phyloP scores from a whole-genome alignment of 2,797 vertebrate species.

The Sebastes aleutianus region DNA sequence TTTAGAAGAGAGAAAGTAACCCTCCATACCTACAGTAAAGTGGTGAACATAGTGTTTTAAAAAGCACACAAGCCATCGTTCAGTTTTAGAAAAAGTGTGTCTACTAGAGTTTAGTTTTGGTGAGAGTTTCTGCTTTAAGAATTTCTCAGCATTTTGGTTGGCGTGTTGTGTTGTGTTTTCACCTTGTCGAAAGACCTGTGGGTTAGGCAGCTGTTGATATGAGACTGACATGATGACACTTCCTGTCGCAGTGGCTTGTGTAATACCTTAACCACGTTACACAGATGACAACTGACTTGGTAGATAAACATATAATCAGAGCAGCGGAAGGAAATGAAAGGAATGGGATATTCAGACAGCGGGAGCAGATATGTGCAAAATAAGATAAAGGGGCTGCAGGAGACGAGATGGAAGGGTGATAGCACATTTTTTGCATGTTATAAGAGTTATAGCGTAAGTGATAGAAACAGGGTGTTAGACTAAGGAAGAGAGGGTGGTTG shows the following conservation, averaged over 20 bases:
- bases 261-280: background rate
- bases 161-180: background rate
- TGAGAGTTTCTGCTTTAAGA: background rate
- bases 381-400: background rate
- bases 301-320: background rate
- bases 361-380: no score
- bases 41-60: background rate
- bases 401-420: background rate
- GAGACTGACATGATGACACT: conserved; percentile 39
- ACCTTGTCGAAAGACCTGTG: background rate
- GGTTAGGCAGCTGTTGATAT: conserved; percentile 24
- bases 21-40: background rate
- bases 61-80: background rate
- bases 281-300: background rate
- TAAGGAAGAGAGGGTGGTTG: no score
- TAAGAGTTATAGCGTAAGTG: background rate
- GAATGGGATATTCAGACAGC: background rate
- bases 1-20: background rate
- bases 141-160: background rate
- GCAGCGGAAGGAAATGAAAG: background rate
- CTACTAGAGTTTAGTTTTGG: background rate
- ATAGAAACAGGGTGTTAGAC: background rate
- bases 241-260: conserved; percentile 24
- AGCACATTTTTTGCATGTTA: background rate
- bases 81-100: background rate